Conservation (phyloP, 2,888 invertebrate genomes). For the Lepidochrysops patricia region DNA sequence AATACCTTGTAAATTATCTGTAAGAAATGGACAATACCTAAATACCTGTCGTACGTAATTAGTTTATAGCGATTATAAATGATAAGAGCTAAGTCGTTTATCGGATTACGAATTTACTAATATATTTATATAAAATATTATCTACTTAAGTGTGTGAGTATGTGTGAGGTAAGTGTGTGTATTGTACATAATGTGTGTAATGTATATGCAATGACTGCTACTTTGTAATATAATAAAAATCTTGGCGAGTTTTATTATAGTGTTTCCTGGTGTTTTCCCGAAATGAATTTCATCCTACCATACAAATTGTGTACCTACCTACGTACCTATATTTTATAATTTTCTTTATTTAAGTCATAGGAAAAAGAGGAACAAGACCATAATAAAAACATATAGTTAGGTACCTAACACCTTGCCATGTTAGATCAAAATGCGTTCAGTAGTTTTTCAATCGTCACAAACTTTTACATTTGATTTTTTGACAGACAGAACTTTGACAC, state of each 20-base stretch:
- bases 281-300: too few species aligned
- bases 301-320: too few species aligned
- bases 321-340: too few species aligned
- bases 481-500: too few species aligned
- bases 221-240: constrained; percentile 27
- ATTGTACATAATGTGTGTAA: constrained; percentile 13
- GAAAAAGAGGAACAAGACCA: too few species aligned
- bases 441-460: too few species aligned
- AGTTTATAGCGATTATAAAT: neutral
- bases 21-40: neutral
- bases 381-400: too few species aligned
- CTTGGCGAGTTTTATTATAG: constrained; percentile 28
- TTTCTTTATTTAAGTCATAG: too few species aligned
- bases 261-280: neutral
- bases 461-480: too few species aligned
- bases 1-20: neutral
- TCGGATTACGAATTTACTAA: constrained; percentile 50
- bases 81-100: constrained; percentile 8
- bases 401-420: too few species aligned
- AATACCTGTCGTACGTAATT: neutral
- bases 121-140: constrained; percentile 28
- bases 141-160: constrained; percentile 11
- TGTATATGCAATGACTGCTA: neutral
- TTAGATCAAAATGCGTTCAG: too few species aligned
- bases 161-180: constrained; percentile 14